phyloP scores from a whole-genome alignment of 2,797 vertebrate genomes.

The Podarcis siculus region DNA sequence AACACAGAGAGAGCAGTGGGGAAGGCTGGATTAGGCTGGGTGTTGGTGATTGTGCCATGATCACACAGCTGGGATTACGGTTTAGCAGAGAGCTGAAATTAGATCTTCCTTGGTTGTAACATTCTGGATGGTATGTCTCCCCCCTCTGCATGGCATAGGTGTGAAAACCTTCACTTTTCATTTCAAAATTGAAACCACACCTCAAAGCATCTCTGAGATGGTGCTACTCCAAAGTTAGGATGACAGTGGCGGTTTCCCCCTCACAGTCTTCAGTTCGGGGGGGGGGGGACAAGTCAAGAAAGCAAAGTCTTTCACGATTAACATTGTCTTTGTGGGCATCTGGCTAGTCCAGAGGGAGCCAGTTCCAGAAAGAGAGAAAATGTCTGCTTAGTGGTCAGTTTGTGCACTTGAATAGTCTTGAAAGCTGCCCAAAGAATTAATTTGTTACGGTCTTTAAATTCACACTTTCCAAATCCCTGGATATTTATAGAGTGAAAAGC shows the following conservation, averaged over 20 bases:
- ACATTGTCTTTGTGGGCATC: background rate
- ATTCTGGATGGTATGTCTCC: background rate
- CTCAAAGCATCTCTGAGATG: background rate
- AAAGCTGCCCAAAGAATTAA: background rate
- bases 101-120: background rate
- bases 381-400: constrained; percentile 8
- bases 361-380: constrained; percentile 1
- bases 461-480: background rate
- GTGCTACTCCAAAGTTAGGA: too few relatives aligned
- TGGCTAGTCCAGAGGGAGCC: background rate
- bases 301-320: rapidly evolving
- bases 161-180: too few relatives aligned
- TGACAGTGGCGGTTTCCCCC: too few relatives aligned
- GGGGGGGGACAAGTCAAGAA: too few relatives aligned
- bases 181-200: background rate
- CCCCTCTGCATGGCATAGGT: too few relatives aligned
- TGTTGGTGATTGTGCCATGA: background rate
- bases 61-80: background rate
- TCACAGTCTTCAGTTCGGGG: background rate
- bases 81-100: background rate
- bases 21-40: background rate
- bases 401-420: background rate
- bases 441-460: background rate
- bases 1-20: background rate
- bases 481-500: background rate